Evolutionary conservation across 1,140 invertebrate species (phyloP), one percentile per base, ranked within the genome.

Genomic region (Copidosoma floridanum): DNA sequence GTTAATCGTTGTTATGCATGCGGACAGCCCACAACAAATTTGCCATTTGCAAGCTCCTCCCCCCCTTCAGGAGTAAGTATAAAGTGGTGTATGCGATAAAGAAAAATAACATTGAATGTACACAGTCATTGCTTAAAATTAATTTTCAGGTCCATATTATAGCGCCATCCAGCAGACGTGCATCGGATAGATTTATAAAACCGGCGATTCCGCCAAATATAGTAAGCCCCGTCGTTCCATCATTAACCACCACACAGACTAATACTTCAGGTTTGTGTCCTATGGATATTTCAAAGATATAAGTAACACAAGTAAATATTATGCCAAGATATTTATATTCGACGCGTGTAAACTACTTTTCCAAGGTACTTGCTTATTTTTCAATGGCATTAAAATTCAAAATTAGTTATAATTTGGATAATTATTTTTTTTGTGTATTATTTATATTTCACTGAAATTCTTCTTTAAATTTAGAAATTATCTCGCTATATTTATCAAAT

Each of bases 101-200:
- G n/a, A n/a, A n/a, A n/a, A n/a, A n/a, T n/a, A n/a, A n/a, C n/a
- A n/a, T n/a, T n/a, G n/a, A n/a, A n/a, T n/a, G n/a, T n/a, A n/a
- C n/a, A n/a, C n/a, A n/a, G n/a, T n/a, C n/a, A n/a, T n/a, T n/a
- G n/a, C n/a, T n/a, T n/a, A n/a, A n/a, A 51, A 57, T 4, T 2
- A 53, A 51, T 61, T 64, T 72, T 32, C 43, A 79, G 77, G 70
- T 68, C 26, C 75, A 78, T 40, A 70, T 78, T 57, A 69, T 74
- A 55, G 61, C 75, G 57, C 70, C 75, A 20, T 74, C 87, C 68
- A 82, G 82, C 69, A 83, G 88, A 59, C 85, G 88, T 55, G 82
- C 88, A 40, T 87, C 86, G 65, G 89, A 91, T 68, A 82, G 89
- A 69, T 92, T 92, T 69, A 87, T 92, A 23, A 92, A 91, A 73